Evolutionary conservation across 2,113 vertebrate species (phyloP).

Genomic region (Maccullochella peelii): DNA sequence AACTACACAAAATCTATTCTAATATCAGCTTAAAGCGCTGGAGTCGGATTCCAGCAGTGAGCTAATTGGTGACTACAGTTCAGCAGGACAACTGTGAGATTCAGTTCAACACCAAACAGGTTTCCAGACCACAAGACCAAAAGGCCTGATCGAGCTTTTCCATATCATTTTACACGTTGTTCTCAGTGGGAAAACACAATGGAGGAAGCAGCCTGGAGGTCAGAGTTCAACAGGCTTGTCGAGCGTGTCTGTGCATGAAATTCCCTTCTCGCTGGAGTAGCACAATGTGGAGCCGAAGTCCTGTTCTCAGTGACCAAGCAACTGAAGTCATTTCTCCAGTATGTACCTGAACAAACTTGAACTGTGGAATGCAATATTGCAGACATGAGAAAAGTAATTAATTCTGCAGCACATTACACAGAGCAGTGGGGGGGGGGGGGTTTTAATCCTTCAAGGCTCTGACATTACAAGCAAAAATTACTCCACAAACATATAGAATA

Average conservation of each 20-base stretch:
- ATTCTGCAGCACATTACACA: background rate
- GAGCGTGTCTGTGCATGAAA: constrained; percentile 27
- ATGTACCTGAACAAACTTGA: background rate
- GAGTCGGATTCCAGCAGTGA: constrained; percentile 43
- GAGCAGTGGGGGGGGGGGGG: background rate
- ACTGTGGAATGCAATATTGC: background rate
- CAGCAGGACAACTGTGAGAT: constrained; percentile 12
- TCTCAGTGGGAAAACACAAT: constrained; percentile 22
- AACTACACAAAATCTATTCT: constrained; percentile 17
- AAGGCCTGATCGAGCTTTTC: constrained; percentile 9
- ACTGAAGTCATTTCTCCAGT: background rate
- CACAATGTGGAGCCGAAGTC: background rate
- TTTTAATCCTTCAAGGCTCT: background rate
- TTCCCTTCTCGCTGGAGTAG: background rate
- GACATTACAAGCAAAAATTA: background rate
- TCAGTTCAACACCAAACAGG: constrained; percentile 51
- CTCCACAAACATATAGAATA: background rate
- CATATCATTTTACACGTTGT: constrained; percentile 57
- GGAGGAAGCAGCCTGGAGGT: constrained; percentile 42
- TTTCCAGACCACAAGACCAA: constrained; percentile 34
- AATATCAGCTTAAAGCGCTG: constrained; percentile 11
- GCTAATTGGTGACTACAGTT: background rate
- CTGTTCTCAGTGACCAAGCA: background rate
- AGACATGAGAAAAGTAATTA: constrained; percentile 1
- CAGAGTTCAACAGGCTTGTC: constrained; percentile 35